Base-by-base conservation (phyloP, 2,113 vertebrate species). In the Eurypyga helias region DNA sequence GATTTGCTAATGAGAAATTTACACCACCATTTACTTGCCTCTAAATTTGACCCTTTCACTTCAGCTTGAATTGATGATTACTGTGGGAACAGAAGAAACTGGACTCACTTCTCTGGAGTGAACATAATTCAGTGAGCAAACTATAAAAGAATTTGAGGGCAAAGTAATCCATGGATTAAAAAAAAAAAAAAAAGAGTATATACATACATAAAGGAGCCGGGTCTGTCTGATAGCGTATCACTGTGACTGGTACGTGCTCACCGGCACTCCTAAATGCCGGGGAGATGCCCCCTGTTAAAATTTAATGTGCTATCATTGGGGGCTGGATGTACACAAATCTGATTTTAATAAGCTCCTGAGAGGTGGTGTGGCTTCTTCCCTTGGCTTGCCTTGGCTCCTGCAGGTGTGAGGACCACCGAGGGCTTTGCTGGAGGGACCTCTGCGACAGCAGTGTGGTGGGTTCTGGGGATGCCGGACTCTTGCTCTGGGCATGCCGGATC, bases 91-190 rank as follows among this genome's bases (percentile, higher is more conserved):
- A 97, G 95, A 88, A 94, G 71, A 88, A 76, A 85, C 43, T 84
- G 71, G 91, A 96, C 93, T 95, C 72, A 70, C 33, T 83, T 55
- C 66, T 93, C 69, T 79, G 89, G 34, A 95, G 60, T 83, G 91
- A 95, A 87, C 85, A 76, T 90, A 97, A 96, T 94, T 96, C 89
- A 95, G 80, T 72, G 83, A 96, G 80, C 33, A 96, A 96, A 87
- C 83, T 64, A 45, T 95, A 91, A 94, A 96, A 93, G 85, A 82
- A 92, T 96, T 87, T 17, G 48, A 94, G 10, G 13, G 45, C 62
- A 83, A 73, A 85, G 54, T 96, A 97, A 97, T 94, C 77, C 60
- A 78, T 83, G 75, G 70, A 95, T 96, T 89, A 51, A 94, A 95
- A 93, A 77, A 65, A 41, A 41, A 41, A 95, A 93, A 77, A 65